Conservation (phyloP, 2,888 invertebrate species). For the Clanis bilineata region DNA sequence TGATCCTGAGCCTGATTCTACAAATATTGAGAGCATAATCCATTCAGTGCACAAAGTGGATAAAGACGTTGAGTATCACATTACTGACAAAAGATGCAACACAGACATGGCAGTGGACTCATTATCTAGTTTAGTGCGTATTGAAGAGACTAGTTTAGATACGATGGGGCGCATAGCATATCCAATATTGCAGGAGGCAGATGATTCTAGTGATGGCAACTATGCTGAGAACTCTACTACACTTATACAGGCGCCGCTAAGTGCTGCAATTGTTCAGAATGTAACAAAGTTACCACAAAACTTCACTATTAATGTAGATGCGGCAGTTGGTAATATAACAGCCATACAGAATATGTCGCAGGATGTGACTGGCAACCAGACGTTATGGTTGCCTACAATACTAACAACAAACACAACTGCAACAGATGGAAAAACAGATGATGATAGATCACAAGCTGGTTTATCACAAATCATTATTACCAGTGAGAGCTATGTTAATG, state of each 20-base stretch:
- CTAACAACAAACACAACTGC: conserved; percentile 63
- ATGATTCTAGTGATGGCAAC: conserved; percentile 66
- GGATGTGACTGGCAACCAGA: conserved; percentile 70
- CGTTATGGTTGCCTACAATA: conserved; percentile 75
- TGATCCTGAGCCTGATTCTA: conserved; percentile 76
- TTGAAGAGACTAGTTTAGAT: conserved; percentile 67
- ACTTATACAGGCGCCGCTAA: conserved; percentile 69
- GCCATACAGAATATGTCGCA: conserved; percentile 75
- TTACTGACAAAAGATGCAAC: conserved; percentile 63
- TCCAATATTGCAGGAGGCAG: conserved; percentile 68
- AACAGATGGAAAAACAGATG: conserved; percentile 61
- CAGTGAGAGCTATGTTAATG: conserved; percentile 72
- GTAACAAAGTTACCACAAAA: conserved; percentile 74
- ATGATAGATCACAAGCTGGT: conserved; percentile 60
- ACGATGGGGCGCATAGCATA: conserved; percentile 67
- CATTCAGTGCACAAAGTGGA: conserved; percentile 65
- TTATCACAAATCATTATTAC: conserved; percentile 76
- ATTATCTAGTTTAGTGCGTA: conserved; percentile 68
- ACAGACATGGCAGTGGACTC: conserved; percentile 70
- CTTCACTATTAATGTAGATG: conserved; percentile 76
- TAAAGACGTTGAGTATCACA: conserved; percentile 71
- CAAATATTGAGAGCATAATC: conserved; percentile 73
- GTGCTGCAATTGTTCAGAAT: conserved; percentile 74
- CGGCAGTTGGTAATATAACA: conserved; percentile 72
- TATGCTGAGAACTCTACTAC: conserved; percentile 69